Evolutionary conservation across 2,888 invertebrate species (phyloP).

Genomic region (Acleris laterana): DNA sequence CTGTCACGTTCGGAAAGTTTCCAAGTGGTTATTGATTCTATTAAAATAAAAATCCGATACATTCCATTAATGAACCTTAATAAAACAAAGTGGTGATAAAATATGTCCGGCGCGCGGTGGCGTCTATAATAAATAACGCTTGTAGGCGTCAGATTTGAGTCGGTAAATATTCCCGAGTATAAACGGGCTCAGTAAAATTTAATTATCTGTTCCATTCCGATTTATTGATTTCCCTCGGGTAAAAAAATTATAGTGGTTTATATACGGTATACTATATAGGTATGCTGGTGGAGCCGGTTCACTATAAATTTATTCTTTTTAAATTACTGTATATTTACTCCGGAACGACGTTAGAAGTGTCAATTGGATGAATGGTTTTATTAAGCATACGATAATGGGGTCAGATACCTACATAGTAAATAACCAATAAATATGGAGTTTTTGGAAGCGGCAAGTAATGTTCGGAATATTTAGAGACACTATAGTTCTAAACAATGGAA

Average conservation of each 20-base stretch:
- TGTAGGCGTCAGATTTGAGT: constrained; percentile 60
- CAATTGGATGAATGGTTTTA: too few relatives aligned
- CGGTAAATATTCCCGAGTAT: constrained; percentile 64
- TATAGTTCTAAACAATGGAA: too few relatives aligned
- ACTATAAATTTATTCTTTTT: constrained; percentile 21
- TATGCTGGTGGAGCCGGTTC: constrained; percentile 14
- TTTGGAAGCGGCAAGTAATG: too few relatives aligned
- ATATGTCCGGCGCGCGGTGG: constrained; percentile 42
- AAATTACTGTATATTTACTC: not conserved
- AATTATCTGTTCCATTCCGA: constrained; percentile 65
- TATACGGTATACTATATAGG: constrained; percentile 43
- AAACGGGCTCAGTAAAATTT: constrained; percentile 68
- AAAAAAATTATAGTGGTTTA: constrained; percentile 47
- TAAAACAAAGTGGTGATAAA: constrained; percentile 35
- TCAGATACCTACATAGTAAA: too few relatives aligned
- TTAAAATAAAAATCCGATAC: constrained; percentile 12
- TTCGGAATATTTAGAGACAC: too few relatives aligned
- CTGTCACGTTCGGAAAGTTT: not conserved
- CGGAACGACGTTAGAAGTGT: too few relatives aligned
- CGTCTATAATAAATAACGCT: constrained; percentile 57
- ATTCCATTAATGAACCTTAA: constrained; percentile 31
- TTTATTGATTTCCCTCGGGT: constrained; percentile 69
- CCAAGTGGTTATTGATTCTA: constrained; percentile 11
- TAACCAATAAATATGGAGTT: too few relatives aligned
- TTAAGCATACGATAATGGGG: too few relatives aligned